These are phyloP conservation scores for Orchestia grillus DNA, from an alignment of 1,140 invertebrate genomes.

Conservation along the genomic window DNA sequence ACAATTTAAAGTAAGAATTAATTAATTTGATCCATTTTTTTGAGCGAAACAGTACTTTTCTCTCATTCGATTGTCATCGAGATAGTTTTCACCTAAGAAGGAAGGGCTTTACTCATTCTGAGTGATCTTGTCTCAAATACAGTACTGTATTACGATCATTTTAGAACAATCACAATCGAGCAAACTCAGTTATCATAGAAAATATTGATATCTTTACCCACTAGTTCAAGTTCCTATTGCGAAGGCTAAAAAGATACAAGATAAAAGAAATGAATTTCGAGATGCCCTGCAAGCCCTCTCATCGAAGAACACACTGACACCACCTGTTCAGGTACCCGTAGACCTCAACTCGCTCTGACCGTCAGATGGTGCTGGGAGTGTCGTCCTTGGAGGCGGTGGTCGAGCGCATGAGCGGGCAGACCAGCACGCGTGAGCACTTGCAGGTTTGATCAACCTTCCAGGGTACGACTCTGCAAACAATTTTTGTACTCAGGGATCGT, in stretches of 20 bases:
- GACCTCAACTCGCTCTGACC: neutral
- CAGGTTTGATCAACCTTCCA: neutral
- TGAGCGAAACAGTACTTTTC: neutral
- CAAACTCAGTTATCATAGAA: neutral
- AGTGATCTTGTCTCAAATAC: too few relatives aligned
- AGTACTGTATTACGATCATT: too few relatives aligned
- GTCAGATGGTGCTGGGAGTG: constrained; percentile 62
- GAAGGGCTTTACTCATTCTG: too few relatives aligned
- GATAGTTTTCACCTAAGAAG: neutral
- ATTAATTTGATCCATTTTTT: neutral
- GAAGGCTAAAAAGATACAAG: neutral
- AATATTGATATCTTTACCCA: neutral
- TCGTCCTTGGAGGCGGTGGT: constrained; percentile 63
- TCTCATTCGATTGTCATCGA: neutral
- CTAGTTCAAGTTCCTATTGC: neutral
- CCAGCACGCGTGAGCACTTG: constrained; percentile 60
- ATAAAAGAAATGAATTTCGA: neutral
- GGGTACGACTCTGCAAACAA: too few relatives aligned
- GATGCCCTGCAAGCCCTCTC: neutral
- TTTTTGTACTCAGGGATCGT: too few relatives aligned
- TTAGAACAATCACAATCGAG: too few relatives aligned
- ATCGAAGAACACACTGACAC: neutral
- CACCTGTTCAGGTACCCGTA: neutral
- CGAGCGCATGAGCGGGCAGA: constrained; percentile 62
- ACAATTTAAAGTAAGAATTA: neutral